A percentile compares a stretch with the other conserved stretches of the same genome.
phyloP scores from a whole-genome alignment of 2,888 invertebrate species.

The Tubulanus polymorphus region DNA sequence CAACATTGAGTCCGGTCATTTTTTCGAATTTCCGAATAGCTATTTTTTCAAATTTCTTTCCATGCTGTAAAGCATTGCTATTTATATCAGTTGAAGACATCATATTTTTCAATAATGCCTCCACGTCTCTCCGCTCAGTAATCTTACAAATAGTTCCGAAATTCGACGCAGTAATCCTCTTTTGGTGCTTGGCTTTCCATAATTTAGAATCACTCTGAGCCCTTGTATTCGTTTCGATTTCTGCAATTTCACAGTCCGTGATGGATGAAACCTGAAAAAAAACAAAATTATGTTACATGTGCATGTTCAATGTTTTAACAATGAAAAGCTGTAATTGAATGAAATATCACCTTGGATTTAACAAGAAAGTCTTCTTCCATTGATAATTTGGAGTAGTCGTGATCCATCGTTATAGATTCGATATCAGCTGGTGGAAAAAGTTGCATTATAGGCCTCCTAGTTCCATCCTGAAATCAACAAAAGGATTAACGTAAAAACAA shows the following conservation, averaged over 20 bases:
- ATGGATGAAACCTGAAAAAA: slow-evolving; percentile 6
- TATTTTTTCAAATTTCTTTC: slow-evolving; percentile 13
- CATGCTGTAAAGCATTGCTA: slow-evolving; percentile 14
- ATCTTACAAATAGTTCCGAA: slow-evolving; percentile 17
- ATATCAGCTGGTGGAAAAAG: slow-evolving; percentile 18
- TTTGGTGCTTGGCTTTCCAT: slow-evolving; percentile 17
- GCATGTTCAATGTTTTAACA: neutral
- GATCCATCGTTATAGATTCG: slow-evolving; percentile 16
- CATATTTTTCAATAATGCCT: neutral
- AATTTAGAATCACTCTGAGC: slow-evolving; percentile 14
- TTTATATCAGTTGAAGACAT: neutral
- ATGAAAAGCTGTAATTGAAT: too few species aligned
- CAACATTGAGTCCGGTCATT: neutral
- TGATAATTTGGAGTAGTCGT: slow-evolving; percentile 18
- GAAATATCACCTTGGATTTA: too few species aligned
- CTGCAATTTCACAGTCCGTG: too few species aligned
- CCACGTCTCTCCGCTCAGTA: neutral
- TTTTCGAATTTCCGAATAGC: slow-evolving; percentile 12
- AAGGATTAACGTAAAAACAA: too few species aligned
- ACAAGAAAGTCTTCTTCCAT: slow-evolving; percentile 15
- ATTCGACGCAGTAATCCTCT: slow-evolving; percentile 17
- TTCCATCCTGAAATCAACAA: too few species aligned
- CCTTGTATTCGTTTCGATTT: slow-evolving; percentile 16
- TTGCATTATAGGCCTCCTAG: slow-evolving; percentile 19
- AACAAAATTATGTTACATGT: too few species aligned